These are phyloP conservation scores for Zenarchopterus dispar DNA, from an alignment of 2,797 vertebrate genomes.

Conservation along the genomic window DNA sequence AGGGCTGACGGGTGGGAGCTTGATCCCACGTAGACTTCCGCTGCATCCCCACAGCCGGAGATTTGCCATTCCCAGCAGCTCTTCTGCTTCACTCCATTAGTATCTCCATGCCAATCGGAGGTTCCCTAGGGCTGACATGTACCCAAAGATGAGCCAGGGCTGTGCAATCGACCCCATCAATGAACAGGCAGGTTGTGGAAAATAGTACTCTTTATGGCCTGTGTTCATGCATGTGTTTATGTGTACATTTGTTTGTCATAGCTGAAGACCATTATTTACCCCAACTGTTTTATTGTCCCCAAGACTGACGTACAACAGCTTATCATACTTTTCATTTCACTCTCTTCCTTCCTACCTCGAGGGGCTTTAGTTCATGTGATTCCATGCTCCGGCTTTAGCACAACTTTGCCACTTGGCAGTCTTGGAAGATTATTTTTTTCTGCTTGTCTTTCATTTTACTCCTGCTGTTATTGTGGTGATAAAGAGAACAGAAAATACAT, in stretches of 20 bases:
- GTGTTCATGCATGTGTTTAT: constrained; percentile 46
- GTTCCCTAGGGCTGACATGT: constrained; percentile 80
- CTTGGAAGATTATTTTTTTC: constrained; percentile 67
- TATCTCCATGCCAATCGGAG: constrained; percentile 80
- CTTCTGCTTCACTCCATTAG: constrained; percentile 79
- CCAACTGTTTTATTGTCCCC: constrained; percentile 79
- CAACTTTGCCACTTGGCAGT: constrained; percentile 81
- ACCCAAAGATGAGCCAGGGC: constrained; percentile 84
- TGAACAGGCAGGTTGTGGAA: constrained; percentile 74
- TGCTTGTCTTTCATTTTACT: constrained; percentile 75
- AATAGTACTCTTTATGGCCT: constrained; percentile 45
- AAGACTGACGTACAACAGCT: constrained; percentile 77
- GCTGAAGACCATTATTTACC: constrained; percentile 76
- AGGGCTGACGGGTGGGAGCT: constrained; percentile 75
- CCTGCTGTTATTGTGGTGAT: constrained; percentile 78
- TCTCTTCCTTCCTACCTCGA: constrained; percentile 69
- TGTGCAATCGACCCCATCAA: constrained; percentile 77
- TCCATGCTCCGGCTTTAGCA: constrained; percentile 79
- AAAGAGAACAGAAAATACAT: constrained; percentile 76
- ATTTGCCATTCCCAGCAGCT: constrained; percentile 83
- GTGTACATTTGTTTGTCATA: constrained; percentile 75
- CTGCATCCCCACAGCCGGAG: constrained; percentile 79
- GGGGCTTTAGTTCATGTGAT: constrained; percentile 79
- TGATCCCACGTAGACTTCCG: constrained; percentile 78
- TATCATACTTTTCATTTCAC: constrained; percentile 68